phyloP scores from a whole-genome alignment of 2,797 vertebrate species.

The Acrocephalus scirpaceus region DNA sequence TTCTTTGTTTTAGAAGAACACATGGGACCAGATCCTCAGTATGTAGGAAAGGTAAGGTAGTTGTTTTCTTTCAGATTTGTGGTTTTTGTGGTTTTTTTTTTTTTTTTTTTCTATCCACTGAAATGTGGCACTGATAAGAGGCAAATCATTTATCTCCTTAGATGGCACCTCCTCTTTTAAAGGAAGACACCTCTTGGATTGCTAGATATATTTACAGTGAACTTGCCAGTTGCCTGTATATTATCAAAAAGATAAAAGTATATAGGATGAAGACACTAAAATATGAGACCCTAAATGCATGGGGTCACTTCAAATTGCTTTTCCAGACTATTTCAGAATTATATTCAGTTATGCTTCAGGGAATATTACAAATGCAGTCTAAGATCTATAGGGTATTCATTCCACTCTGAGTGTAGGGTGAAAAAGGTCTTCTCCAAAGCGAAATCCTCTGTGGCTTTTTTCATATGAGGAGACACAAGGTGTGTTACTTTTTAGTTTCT shows the following conservation, averaged over 20 bases:
- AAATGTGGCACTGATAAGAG: background rate
- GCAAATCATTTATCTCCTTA: background rate
- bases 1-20: constrained; percentile 99
- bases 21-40: constrained; percentile 94
- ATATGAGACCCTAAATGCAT: background rate
- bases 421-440: background rate
- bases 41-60: constrained; percentile 93
- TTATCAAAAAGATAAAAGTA: background rate
- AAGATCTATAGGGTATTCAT: background rate
- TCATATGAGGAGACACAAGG: background rate
- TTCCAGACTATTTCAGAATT: background rate
- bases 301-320: background rate
- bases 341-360: background rate
- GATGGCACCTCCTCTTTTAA: background rate
- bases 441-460: background rate
- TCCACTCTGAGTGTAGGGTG: background rate
- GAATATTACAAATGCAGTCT: background rate
- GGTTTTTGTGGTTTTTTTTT: background rate
- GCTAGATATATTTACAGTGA: background rate
- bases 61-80: background rate
- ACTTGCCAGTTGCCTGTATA: background rate
- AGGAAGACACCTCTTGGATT: background rate
- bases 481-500: background rate
- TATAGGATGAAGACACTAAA: background rate
- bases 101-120: background rate